Evolutionary conservation across 2,888 invertebrate genomes (phyloP), one percentile per base, ranked within the genome.

Genomic region (Crematogaster levior): DNA sequence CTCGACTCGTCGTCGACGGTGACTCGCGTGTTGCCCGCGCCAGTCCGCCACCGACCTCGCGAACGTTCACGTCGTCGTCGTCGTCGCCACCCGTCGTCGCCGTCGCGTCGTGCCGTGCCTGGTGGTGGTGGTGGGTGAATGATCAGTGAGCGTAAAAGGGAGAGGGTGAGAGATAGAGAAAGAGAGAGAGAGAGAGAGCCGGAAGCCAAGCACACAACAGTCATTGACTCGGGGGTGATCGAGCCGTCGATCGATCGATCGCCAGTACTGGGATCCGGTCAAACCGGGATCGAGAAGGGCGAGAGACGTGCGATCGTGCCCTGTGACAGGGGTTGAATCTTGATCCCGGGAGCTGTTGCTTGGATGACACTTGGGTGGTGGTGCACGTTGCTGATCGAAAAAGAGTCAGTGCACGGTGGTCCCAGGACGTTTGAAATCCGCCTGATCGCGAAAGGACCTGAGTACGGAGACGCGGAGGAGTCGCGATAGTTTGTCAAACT

Each of bases 1-100:
- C 88, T 87, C 86, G 85, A 87, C 86, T 83, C 85, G 87, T 86
- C 86, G 88, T 85, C 83, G 83, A 86, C 84, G 84, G 82, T 84
- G 83, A 86, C 88, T 87, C 90, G 88, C 82, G 84, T 83, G 85
- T 85, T 66, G 86, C 73, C 82, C 81, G 85, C 82, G 82, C 79
- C 89, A 91, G 91, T 91, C 88, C 88, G 83, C 75, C 91, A 87
- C 88, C 88, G 87, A 89, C 86, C 86, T 86, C 88, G 87, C 86
- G 86, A 66, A 74, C 85, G 88, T 89, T 84, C 85, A 86, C 89
- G 83, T 89, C 84, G 85, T 58, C 75, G 81, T 72, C 84, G 53
- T 63, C 80, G 72, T 68, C 66, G 53, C 68, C 83, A 65, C 65
- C 82, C 61, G 53, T 27, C 60, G 70, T 53, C 83, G 80, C 60